A percentile compares a stretch with the other conserved stretches of the same genome.
Evolutionary conservation across 1,140 invertebrate species (phyloP).

Genomic region (Spodoptera litura): DNA sequence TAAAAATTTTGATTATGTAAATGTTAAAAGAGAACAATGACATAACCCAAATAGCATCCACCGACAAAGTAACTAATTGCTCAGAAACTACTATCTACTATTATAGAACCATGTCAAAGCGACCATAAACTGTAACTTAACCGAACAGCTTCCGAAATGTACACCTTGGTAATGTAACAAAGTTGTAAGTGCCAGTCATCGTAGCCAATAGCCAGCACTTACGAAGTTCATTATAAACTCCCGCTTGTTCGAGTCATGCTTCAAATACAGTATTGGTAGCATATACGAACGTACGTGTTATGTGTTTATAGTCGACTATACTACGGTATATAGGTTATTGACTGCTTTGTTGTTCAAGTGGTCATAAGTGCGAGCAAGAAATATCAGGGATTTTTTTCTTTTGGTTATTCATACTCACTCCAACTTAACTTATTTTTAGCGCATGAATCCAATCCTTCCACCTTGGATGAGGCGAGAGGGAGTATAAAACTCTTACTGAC

Average conservation of each 20-base stretch:
- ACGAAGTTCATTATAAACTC: constrained; percentile 36
- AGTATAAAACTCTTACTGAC: no score
- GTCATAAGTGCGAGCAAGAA: no score
- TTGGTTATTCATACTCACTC: no score
- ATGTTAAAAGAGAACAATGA: neutral
- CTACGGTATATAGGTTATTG: no score
- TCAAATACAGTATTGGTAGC: neutral
- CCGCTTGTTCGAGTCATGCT: constrained; percentile 11
- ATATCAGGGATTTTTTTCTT: no score
- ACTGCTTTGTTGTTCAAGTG: no score
- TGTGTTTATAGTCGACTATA: neutral
- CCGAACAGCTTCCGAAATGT: neutral
- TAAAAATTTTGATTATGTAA: no score
- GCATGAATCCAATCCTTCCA: no score
- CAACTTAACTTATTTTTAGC: no score
- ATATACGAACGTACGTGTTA: neutral
- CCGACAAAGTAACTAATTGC: neutral
- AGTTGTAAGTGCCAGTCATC: constrained; percentile 33
- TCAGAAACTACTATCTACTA: no score
- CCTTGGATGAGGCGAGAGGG: no score
- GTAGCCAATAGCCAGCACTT: constrained; percentile 15
- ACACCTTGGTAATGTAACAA: constrained; percentile 21
- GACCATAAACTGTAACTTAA: constrained; percentile 6
- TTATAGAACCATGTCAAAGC: constrained; percentile 11
- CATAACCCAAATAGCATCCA: neutral